Conservation (phyloP, 2,797 vertebrate genomes). For the Numenius phaeopus region DNA sequence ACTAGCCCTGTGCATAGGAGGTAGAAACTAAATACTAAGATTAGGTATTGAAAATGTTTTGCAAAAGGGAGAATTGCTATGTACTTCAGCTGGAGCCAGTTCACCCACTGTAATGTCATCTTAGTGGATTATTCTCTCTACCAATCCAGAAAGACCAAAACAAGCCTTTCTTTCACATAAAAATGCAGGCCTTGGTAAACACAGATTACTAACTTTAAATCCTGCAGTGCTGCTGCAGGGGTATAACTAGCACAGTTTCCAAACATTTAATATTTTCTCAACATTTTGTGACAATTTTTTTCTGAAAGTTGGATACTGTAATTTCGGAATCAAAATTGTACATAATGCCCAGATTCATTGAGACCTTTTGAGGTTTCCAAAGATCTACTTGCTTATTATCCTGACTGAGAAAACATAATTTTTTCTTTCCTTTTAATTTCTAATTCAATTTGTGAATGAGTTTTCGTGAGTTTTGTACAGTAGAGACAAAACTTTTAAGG, state of each 20-base stretch:
- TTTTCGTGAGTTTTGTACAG: neutral
- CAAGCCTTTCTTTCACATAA: neutral
- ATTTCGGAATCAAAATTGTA: neutral
- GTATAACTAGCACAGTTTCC: neutral
- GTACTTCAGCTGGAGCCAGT: neutral
- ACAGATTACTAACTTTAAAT: neutral
- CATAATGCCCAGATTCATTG: neutral
- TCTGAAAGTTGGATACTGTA: neutral
- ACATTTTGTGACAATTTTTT: neutral
- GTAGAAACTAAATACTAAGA: neutral
- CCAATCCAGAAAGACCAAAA: neutral
- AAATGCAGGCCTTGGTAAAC: constrained; percentile 16
- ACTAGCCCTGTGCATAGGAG: neutral
- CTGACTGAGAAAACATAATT: neutral
- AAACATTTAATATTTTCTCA: neutral
- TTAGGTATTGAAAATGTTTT: neutral
- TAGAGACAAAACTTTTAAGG: neutral
- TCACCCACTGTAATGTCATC: neutral
- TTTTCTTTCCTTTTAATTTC: neutral
- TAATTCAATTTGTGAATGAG: neutral
- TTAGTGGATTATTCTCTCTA: neutral
- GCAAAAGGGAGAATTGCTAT: neutral
- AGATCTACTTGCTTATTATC: neutral
- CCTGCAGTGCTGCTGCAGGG: neutral
- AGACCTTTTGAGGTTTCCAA: neutral